Evolutionary conservation across 2,797 vertebrate genomes (phyloP), one percentile per base, ranked within the genome.

Genomic region (Triplophysa yarkandensis): DNA sequence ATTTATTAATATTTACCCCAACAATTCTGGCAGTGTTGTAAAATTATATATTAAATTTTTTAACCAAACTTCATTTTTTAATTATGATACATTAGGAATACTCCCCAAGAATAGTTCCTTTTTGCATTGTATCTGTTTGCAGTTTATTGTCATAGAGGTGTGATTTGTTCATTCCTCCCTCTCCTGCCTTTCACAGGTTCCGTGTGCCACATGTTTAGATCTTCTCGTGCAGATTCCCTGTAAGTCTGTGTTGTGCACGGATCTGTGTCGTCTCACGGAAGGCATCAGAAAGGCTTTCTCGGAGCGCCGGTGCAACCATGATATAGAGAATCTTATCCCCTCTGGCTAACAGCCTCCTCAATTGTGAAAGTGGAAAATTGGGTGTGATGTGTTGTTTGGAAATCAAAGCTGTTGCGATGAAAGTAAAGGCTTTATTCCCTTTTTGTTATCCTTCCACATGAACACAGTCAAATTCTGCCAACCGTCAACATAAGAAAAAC

Each of bases 341-440:
- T 43, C 79, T 39, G 77, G 75, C 81, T 77, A 78, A 83, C 73
- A 81, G 79, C 78, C 76, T 76, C 61, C 72, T 80, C 70, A 55
- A 60, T 77, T 78, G 79, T 81, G 80, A 78, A 84, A 81, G 80
- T 76, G 73, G 75, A 78, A 82, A 84, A 83, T 82, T 84, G 77
- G 78, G 62, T 68, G 75, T 83, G 77, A 84, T 82, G 63, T 82
- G 84, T 73, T 77, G 80, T 80, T 82, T 77, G 78, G 74, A 79
- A 85, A 84, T 82, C 81, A 78, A 69, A 83, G 77, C 68, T 58
- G 77, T 61, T 62, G 30, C 52, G 50, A 62, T 74, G 67, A 76
- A 77, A 83, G 76, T 46, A 41, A 5, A 23, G 44, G 55, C 71
- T 78, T 74, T 67, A 57, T 78, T 65, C 52, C 60, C 48, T 57